phyloP scores from a whole-genome alignment of 1,140 invertebrate species.

The Coptotermes formosanus region DNA sequence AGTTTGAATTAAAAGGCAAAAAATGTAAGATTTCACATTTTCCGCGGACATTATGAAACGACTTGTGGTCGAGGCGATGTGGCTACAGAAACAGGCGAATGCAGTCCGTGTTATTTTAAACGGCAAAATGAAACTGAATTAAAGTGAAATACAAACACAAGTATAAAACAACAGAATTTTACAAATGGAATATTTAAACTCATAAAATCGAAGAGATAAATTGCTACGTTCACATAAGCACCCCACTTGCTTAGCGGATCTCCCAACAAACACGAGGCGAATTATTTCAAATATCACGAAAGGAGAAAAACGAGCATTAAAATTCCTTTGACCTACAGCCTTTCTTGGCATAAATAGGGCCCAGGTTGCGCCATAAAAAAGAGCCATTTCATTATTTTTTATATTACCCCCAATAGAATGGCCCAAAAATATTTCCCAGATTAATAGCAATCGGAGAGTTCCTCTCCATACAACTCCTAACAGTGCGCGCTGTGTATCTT shows the following conservation, averaged over 20 bases:
- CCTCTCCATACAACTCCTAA: too few relatives aligned
- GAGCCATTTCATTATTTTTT: neutral
- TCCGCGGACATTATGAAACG: too few relatives aligned
- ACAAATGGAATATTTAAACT: neutral
- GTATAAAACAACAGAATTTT: neutral
- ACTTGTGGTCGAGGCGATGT: too few relatives aligned
- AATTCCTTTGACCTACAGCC: neutral
- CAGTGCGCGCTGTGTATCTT: too few relatives aligned
- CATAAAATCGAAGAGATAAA: neutral
- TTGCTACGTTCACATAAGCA: neutral
- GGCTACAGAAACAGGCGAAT: too few relatives aligned
- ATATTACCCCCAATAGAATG: too few relatives aligned
- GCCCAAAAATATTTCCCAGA: too few relatives aligned
- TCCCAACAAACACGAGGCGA: neutral
- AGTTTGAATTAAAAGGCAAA: too few relatives aligned
- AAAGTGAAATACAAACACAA: neutral
- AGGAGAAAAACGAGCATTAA: neutral
- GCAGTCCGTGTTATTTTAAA: neutral
- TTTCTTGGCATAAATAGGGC: neutral
- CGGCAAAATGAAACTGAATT: neutral
- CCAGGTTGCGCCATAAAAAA: neutral
- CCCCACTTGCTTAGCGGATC: neutral
- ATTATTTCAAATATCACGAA: neutral
- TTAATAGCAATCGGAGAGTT: too few relatives aligned
- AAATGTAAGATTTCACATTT: too few relatives aligned